These are phyloP conservation scores for Atta texana DNA, from an alignment of 1,140 invertebrate species.

Conservation along the genomic window DNA sequence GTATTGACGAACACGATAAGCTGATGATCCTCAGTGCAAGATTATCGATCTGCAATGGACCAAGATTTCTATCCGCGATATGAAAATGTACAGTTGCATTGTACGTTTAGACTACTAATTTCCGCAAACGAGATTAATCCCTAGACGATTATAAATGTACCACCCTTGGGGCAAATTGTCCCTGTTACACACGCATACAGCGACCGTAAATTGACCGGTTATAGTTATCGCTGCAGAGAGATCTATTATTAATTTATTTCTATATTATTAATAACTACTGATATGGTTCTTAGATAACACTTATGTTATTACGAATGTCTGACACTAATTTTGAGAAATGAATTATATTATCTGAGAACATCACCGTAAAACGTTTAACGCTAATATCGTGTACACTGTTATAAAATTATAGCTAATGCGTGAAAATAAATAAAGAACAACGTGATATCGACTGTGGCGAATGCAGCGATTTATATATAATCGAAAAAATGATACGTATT, in stretches of 20 bases:
- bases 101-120: conserved; percentile 24
- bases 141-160: not conserved
- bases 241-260: conserved; percentile 11
- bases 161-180: not conserved
- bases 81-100: not conserved
- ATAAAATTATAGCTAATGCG: not conserved
- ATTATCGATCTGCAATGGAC: conserved; percentile 29
- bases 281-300: conserved; percentile 11
- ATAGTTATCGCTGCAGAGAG: conserved; percentile 10
- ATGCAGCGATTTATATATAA: not conserved
- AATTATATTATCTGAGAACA: not conserved
- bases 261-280: conserved; percentile 18
- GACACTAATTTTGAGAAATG: not conserved
- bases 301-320: conserved; percentile 22
- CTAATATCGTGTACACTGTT: not conserved
- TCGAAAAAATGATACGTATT: not conserved
- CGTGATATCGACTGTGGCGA: not conserved
- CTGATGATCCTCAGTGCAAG: conserved; percentile 1
- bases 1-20: conserved; percentile 32
- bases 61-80: conserved; percentile 12
- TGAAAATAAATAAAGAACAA: not conserved
- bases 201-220: not conserved
- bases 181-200: no score
- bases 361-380: not conserved
- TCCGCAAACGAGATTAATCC: conserved; percentile 22